Evolutionary conservation across 2,797 vertebrate species (phyloP), one percentile per base, ranked within the genome.

Genomic region (Sebastolobus altivelis): DNA sequence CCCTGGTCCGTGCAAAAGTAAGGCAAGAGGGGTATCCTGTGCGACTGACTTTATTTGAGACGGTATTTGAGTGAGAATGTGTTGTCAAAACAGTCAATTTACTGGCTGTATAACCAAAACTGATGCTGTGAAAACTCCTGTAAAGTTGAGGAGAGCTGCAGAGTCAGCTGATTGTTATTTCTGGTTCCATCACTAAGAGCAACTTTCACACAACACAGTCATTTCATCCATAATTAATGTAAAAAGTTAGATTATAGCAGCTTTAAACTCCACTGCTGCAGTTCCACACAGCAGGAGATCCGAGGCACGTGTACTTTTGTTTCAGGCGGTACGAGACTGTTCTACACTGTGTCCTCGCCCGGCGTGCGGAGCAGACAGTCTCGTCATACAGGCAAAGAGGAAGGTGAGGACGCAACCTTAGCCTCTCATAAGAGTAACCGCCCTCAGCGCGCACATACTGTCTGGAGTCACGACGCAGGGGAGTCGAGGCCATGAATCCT

Each of bases 261-360:
- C 43, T 75, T 63, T 20, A 46, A 49, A 66, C 25, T 54, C 46
- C 65, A 29, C 54, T 7, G 38, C 60, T 27, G 56, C 49, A 49
- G 55, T 49, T 60, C 52, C 52, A 66, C 1, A 8, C 59, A 74
- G 46, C 8, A 13, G 27, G 65, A 22, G 35, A 56, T 49, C 25
- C 1, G 16, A 62, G 35, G 35, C 55, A 72, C n/a, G 49, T 66
- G 65, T 66, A 49, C 25, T 60, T 79, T 72, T 22, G 37, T 78
- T 77, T 60, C 20, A 80, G 71, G 29, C 25, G 0, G 60, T 20
- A 56, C 12, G 0, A 55, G 40, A 49, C 61, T 52, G 43, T 22
- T 82, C 55, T 65, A 65, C 55, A 55, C 52, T 5, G 66, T 73
- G 87, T 82, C 80, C 82, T 75, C 55, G 13, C 4, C 62, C 43